phyloP scores from a whole-genome alignment of 2,113 vertebrate species.

The Syngnathus typhle region DNA sequence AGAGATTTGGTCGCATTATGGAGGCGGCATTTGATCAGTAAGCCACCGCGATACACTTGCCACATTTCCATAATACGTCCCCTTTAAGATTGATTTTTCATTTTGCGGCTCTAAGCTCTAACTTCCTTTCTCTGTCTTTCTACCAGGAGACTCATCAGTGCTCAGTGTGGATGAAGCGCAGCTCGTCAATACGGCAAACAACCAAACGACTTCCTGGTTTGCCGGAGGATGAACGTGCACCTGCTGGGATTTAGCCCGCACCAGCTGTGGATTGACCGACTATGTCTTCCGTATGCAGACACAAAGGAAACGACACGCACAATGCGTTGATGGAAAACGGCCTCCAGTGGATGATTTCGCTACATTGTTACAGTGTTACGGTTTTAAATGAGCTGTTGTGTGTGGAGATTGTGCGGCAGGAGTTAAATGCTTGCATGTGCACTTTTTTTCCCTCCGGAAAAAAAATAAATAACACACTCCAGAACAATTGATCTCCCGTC shows the following conservation, averaged over 20 bases:
- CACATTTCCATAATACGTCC: background rate
- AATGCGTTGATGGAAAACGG: background rate
- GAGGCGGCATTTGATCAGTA: background rate
- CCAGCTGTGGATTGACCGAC: conserved; percentile 7
- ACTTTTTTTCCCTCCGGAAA: background rate
- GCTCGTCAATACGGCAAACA: conserved; percentile 8
- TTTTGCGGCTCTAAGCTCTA: background rate
- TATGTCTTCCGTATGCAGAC: background rate
- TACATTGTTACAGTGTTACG: conserved; percentile 1
- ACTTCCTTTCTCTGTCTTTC: background rate
- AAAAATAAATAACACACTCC: background rate
- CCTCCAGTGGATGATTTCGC: conserved; percentile 2
- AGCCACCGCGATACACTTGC: background rate
- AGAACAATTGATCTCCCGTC: background rate
- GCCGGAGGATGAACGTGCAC: conserved; percentile 1
- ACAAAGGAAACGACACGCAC: background rate
- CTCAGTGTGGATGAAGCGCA: background rate
- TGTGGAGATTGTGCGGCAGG: background rate
- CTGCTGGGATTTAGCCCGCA: conserved; percentile 7
- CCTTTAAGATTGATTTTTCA: conserved; percentile 1
- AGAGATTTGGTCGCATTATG: background rate
- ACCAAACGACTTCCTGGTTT: conserved; percentile 1
- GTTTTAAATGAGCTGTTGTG: conserved; percentile 8
- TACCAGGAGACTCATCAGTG: background rate
- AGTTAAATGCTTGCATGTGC: conserved; percentile 12